These are phyloP conservation scores for Dipodomys stephensi DNA, from an alignment of 2,113 vertebrate species.

Conservation along the genomic window DNA sequence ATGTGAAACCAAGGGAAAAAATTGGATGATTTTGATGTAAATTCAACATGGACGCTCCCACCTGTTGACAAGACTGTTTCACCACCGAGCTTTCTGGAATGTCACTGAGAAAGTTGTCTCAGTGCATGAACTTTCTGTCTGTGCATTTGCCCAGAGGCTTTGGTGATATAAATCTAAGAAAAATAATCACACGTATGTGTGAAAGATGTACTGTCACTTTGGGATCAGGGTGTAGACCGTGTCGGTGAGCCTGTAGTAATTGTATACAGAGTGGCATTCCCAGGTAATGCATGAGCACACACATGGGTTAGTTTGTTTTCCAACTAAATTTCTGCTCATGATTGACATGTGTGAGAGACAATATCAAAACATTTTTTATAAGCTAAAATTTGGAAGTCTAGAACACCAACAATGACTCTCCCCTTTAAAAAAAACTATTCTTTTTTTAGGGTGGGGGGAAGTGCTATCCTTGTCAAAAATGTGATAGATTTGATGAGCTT, in stretches of 20 bases:
- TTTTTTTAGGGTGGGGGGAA: not conserved
- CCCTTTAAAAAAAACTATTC: not conserved
- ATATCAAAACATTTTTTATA: not conserved
- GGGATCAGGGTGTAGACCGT: not conserved
- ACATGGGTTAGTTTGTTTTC: slow-evolving; percentile 45
- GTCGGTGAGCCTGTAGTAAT: not conserved
- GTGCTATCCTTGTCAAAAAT: not conserved
- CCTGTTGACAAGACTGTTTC: slow-evolving; percentile 24
- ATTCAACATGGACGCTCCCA: not conserved
- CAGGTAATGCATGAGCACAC: not conserved
- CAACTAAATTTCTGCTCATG: slow-evolving; percentile 44
- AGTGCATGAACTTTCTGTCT: slow-evolving; percentile 19
- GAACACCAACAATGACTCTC: not conserved
- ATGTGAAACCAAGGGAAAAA: slow-evolving; percentile 26
- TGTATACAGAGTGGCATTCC: not conserved
- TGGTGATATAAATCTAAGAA: slow-evolving; percentile 53
- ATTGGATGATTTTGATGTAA: slow-evolving; percentile 20
- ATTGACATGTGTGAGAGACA: slow-evolving; percentile 8
- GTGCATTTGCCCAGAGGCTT: slow-evolving; percentile 46
- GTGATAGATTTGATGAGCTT: not conserved
- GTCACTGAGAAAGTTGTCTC: slow-evolving; percentile 9
- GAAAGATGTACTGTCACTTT: slow-evolving; percentile 36
- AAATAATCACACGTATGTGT: slow-evolving; percentile 18
- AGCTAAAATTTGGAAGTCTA: slow-evolving; percentile 35
- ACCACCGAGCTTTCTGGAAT: slow-evolving; percentile 22